Percentiles rank a stretch among this genome's conserved stretches.
These are phyloP conservation scores for Litoditis marina DNA, from an alignment of 2,888 invertebrate species.

Conservation along the genomic window DNA sequence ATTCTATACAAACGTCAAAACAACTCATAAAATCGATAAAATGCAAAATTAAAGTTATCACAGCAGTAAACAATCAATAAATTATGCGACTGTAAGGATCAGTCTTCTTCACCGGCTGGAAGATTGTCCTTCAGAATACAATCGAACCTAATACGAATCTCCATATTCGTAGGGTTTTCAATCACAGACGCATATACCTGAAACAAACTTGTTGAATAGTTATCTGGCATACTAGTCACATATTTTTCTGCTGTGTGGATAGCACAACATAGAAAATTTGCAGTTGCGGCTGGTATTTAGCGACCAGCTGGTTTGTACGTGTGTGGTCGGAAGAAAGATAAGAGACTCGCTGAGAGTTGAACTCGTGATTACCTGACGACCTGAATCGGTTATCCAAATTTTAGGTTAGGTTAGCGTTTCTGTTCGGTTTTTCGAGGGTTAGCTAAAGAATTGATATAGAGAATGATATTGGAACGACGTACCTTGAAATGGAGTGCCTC, in stretches of 20 bases:
- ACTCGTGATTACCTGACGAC: not conserved
- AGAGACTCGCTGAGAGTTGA: not conserved
- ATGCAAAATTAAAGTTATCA: no score
- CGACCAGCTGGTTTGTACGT: no score
- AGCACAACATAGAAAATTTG: no score
- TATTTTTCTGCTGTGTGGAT: no score
- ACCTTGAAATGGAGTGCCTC: slow-evolving; percentile 78
- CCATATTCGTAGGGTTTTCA: slow-evolving; percentile 69
- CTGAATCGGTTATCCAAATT: not conserved
- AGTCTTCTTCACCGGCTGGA: slow-evolving; percentile 87
- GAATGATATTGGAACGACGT: no score
- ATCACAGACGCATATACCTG: slow-evolving; percentile 64
- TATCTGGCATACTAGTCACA: not conserved
- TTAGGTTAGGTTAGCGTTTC: not conserved
- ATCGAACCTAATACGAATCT: slow-evolving; percentile 88
- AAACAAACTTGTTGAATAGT: slow-evolving; percentile 16
- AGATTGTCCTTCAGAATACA: slow-evolving; percentile 92
- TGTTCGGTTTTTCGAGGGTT: slow-evolving; percentile 1
- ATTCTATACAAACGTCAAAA: no score
- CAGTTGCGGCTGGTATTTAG: no score
- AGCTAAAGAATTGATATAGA: not conserved
- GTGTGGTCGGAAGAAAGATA: no score
- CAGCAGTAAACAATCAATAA: no score
- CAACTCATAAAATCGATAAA: no score
- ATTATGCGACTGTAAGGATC: slow-evolving; percentile 7